Base-by-base conservation (phyloP, 2,888 invertebrate species). In the Lochmaea crataegi region DNA sequence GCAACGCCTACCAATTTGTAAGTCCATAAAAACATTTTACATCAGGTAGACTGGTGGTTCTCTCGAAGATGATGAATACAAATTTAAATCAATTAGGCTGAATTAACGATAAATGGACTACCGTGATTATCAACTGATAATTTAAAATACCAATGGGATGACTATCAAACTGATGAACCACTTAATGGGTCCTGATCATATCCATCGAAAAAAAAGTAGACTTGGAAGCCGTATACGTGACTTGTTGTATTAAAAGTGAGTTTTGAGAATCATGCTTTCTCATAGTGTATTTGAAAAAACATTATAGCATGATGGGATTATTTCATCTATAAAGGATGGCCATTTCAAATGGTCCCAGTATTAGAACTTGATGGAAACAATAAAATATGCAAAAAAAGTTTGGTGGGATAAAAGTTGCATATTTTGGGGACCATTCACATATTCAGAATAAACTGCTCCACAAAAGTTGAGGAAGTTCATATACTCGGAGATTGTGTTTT, bases 1-100 rank as follows among this genome's bases (percentile, higher is more conserved):
- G 80, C 74, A 73, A 79, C 80, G 77, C 79, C 78, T 79, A 78
- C 79, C 79, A 79, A 78, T 77, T 75, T 73, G 70, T 77, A 69
- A 70, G 64, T 45, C 57, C 16, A 57, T 26, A 70, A 57, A 70
- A 70, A 70, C 63, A 26, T 63, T 61, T 53, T 69, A 53, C 51
- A 57, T 61, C 65, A 65, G 64, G 64, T 65, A 64, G 64, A 64
- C 64, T 70, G 22, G 57, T 70, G 70, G 70, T 58, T 65, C 45
- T 65, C 45, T 70, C 63, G 38, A 70, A 66, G 58, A 45, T 75
- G 74, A 77, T 71, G 74, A 74, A 77, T 75, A 73, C 75, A 76
- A 77, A 74, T 77, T 77, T 74, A 76, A 77, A 75, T 76, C 77
- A 77, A 76, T 77, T 76, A 76, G 69, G 66, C 71, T 63, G 64